phyloP scores from a whole-genome alignment of 2,888 invertebrate species.

The Dicyrtoma fusca region DNA sequence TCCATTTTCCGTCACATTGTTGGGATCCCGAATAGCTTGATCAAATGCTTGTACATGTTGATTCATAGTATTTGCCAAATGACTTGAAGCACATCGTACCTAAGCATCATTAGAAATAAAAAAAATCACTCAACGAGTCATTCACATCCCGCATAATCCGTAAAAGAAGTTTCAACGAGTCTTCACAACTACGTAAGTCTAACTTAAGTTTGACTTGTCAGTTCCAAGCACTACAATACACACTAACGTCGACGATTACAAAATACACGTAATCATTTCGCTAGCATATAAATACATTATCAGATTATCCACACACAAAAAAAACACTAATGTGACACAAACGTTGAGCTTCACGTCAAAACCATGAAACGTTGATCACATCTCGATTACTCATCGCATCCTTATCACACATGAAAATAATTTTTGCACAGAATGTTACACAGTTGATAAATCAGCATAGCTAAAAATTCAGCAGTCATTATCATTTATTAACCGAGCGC shows the following conservation, averaged over 20 bases:
- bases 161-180: no score
- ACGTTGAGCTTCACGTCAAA: neutral
- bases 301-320: neutral
- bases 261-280: no score
- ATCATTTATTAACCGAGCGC: no score
- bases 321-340: neutral
- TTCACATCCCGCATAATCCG: neutral
- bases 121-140: neutral
- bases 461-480: no score
- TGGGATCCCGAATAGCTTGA: slow-evolving; percentile 59
- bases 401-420: no score
- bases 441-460: no score
- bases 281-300: neutral
- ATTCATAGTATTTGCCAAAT: slow-evolving; percentile 72
- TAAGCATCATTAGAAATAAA: slow-evolving; percentile 49
- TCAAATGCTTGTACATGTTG: slow-evolving; percentile 64
- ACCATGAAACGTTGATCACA: neutral
- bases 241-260: no score
- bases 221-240: no score
- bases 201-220: no score
- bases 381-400: no score
- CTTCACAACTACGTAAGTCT: no score
- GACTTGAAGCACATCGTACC: slow-evolving; percentile 85
- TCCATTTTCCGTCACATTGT: slow-evolving; percentile 55
- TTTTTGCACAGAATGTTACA: no score